phyloP scores from a whole-genome alignment of 2,888 invertebrate genomes.

The Amphimallon solstitiale region DNA sequence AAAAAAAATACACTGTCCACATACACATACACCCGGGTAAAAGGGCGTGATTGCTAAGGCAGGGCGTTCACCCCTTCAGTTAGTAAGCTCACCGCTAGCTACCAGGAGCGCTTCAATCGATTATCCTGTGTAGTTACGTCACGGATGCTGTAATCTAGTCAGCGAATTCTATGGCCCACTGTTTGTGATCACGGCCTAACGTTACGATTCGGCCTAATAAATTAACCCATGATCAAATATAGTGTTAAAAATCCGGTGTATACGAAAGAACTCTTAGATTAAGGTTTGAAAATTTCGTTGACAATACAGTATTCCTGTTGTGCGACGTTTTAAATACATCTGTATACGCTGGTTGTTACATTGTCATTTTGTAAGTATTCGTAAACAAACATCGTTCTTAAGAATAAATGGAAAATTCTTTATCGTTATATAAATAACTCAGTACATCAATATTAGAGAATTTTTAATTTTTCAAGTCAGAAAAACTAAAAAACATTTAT shows the following conservation, averaged over 20 bases:
- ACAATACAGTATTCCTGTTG: slow-evolving; percentile 9
- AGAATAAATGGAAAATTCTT: slow-evolving; percentile 5
- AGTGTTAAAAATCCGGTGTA: slow-evolving; percentile 18
- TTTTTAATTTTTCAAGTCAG: background rate
- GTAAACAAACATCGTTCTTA: slow-evolving; percentile 31
- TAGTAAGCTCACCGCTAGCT: slow-evolving; percentile 53
- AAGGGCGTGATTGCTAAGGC: slow-evolving; percentile 53
- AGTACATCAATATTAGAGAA: background rate
- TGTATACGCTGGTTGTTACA: slow-evolving; percentile 16
- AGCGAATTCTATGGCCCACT: slow-evolving; percentile 51
- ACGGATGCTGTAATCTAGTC: slow-evolving; percentile 62
- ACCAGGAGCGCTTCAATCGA: slow-evolving; percentile 62
- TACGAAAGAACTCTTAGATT: slow-evolving; percentile 10
- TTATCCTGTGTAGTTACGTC: slow-evolving; percentile 62
- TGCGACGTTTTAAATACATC: slow-evolving; percentile 7
- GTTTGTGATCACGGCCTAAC: slow-evolving; percentile 52
- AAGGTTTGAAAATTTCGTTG: background rate
- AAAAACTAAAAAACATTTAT: too few relatives aligned
- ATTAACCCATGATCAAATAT: slow-evolving; percentile 2
- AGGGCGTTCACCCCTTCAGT: slow-evolving; percentile 62
- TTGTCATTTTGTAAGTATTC: slow-evolving; percentile 26
- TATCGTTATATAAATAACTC: background rate
- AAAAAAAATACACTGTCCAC: slow-evolving; percentile 26
- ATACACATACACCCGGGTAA: slow-evolving; percentile 48
- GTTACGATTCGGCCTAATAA: slow-evolving; percentile 28